Base-by-base conservation (phyloP, 2,888 invertebrate species). In the Mactromeris polynyma region DNA sequence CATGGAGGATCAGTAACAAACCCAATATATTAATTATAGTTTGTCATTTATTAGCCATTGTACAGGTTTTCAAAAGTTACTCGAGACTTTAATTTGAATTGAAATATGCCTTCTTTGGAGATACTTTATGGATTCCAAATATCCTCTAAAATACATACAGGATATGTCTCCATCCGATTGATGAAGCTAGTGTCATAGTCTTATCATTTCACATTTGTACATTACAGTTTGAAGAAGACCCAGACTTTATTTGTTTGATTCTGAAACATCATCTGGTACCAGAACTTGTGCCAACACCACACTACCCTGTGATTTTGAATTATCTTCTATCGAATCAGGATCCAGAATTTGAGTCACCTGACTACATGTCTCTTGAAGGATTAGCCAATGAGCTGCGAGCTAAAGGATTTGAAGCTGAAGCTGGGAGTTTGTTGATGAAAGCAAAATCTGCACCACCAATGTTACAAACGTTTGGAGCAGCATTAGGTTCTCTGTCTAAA, bases 401-500 rank as follows among this genome's bases (percentile, higher is more conserved):
- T 54, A 91, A 89, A 21, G 95, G 95, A 26, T 94, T 93, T 87
- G 91, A 93, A 58, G 94, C 95, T 21, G 96, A 96, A 89, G 96
- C 96, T 17, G 96, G 95, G 6, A 94, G 95, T 40, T 92, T 96
- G 46, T 83, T 95, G 64, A 86, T 95, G 77, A 94, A 94, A 85
- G 93, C 94, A n/a, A 93, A 93, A 85, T 93, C 95, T 19, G 93
- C 94, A 33, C 96, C 95, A 89, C 93, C 95, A 7, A 31, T 94
- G 81, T 90, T 96, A 7, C 94, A 95, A 78, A 96, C 95, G 4
- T 95, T 96, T 90, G 94, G 94, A 81, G 92, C 95, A 31, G 96
- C 96, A 38, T 81, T 95, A 19, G 92, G 93, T 21, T 91, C 94
- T 31, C 77, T 95, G 19, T 86, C 91, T n/a, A 93, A 94, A 87